A percentile compares a stretch with the other conserved stretches of the same genome.
These are phyloP conservation scores for Pteruthius melanotis DNA, from an alignment of 2,113 vertebrate genomes.

Conservation along the genomic window DNA sequence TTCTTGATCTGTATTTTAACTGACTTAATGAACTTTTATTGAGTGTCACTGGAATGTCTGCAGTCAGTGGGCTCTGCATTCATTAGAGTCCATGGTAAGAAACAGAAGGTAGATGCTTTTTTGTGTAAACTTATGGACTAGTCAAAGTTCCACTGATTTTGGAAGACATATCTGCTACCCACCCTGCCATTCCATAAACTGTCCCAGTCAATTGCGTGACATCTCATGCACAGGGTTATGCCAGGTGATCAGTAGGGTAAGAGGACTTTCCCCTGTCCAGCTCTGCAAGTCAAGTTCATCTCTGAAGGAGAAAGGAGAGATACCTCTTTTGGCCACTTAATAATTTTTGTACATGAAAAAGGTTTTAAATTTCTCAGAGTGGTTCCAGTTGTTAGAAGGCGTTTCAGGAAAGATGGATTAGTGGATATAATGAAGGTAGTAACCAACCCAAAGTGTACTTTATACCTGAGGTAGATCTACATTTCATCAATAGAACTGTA, in stretches of 20 bases:
- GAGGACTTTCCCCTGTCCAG: neutral
- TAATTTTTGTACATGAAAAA: neutral
- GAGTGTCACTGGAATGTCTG: neutral
- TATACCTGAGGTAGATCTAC: neutral
- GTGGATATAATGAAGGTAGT: neutral
- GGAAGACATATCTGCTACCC: neutral
- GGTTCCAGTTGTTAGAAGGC: neutral
- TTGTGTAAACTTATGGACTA: neutral
- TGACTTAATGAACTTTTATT: neutral
- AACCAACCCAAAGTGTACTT: neutral
- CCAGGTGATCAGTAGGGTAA: neutral
- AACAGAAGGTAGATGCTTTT: neutral
- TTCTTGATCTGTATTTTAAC: neutral
- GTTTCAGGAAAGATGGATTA: neutral
- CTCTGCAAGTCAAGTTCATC: neutral
- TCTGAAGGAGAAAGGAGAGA: neutral
- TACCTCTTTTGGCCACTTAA: neutral
- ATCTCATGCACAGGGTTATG: neutral
- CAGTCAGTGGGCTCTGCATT: neutral
- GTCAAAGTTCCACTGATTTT: neutral
- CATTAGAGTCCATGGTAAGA: neutral
- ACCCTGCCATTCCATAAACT: neutral
- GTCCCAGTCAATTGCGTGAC: neutral
- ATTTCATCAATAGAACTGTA: neutral
- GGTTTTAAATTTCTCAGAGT: neutral